Evolutionary conservation across 2,797 vertebrate species (phyloP).

Genomic region (Helicolenus hilgendorfi): DNA sequence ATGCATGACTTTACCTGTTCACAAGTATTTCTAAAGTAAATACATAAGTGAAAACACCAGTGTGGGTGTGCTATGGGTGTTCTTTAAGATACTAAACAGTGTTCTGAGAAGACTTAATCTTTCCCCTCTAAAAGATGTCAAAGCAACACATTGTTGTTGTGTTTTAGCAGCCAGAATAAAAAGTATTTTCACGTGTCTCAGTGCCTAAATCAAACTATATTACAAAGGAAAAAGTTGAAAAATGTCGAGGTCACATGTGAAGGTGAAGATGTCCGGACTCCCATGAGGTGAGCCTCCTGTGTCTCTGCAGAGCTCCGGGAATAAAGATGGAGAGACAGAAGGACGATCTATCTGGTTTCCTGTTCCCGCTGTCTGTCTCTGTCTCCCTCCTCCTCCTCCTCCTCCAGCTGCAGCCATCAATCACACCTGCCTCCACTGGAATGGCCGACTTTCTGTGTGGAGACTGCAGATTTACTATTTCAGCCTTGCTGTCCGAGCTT

Average conservation of each 20-base stretch:
- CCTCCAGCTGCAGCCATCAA: slow-evolving; percentile 32
- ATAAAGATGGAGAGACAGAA: neutral
- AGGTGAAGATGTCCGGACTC: too few species aligned
- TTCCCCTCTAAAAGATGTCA: neutral
- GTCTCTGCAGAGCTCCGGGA: neutral
- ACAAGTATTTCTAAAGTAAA: too few species aligned
- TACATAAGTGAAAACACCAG: too few species aligned
- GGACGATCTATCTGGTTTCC: neutral
- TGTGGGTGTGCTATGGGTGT: too few species aligned
- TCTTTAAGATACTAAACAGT: too few species aligned
- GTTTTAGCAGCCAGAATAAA: too few species aligned
- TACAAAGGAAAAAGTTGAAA: too few species aligned
- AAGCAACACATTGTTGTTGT: neutral
- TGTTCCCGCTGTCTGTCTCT: slow-evolving; percentile 34
- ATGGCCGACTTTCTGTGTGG: slow-evolving; percentile 23
- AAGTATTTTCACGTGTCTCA: too few species aligned
- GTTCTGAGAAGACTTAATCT: neutral
- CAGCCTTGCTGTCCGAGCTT: slow-evolving; percentile 16
- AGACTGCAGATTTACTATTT: slow-evolving; percentile 48
- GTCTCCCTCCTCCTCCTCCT: slow-evolving; percentile 4
- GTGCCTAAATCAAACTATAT: too few species aligned
- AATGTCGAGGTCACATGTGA: too few species aligned
- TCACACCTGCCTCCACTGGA: slow-evolving; percentile 41
- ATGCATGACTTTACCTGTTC: too few species aligned
- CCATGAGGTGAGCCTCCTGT: neutral